Conservation (phyloP, 2,888 invertebrate species). For the Meghimatium bilineatum region DNA sequence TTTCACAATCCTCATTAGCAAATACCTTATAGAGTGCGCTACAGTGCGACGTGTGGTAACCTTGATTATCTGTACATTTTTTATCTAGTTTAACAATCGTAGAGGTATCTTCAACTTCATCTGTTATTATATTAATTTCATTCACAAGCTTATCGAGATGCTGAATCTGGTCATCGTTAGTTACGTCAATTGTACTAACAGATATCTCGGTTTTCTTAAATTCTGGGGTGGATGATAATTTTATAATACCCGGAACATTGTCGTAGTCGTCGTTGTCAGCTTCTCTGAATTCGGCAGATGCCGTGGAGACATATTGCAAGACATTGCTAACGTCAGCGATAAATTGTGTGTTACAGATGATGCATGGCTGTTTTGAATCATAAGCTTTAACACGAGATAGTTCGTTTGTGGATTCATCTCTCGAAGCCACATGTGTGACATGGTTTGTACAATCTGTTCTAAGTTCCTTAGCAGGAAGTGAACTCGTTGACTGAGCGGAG, state of each 20-base stretch:
- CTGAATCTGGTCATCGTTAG: background rate
- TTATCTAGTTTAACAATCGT: background rate
- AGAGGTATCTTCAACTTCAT: background rate
- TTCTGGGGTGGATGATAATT: background rate
- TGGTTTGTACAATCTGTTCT: background rate
- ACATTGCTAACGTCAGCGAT: conserved; percentile 44
- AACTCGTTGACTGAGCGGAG: background rate
- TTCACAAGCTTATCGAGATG: conserved; percentile 38
- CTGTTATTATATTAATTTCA: conserved; percentile 24
- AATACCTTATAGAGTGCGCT: conserved; percentile 49
- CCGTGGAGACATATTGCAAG: conserved; percentile 33
- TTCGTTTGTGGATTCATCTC: background rate
- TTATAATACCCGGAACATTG: background rate
- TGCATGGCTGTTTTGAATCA: conserved; percentile 32
- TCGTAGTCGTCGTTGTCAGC: conserved; percentile 7
- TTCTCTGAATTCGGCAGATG: conserved; percentile 43
- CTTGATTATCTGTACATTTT: background rate
- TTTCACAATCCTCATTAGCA: conserved; percentile 49
- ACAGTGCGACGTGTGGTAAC: background rate
- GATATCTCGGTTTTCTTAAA: background rate
- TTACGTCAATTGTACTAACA: background rate
- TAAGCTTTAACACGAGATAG: conserved; percentile 1
- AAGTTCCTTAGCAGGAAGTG: background rate
- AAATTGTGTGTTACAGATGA: conserved; percentile 31
- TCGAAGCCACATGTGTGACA: background rate